Base-by-base conservation (phyloP, 2,113 vertebrate species). In the Jaculus jaculus region DNA sequence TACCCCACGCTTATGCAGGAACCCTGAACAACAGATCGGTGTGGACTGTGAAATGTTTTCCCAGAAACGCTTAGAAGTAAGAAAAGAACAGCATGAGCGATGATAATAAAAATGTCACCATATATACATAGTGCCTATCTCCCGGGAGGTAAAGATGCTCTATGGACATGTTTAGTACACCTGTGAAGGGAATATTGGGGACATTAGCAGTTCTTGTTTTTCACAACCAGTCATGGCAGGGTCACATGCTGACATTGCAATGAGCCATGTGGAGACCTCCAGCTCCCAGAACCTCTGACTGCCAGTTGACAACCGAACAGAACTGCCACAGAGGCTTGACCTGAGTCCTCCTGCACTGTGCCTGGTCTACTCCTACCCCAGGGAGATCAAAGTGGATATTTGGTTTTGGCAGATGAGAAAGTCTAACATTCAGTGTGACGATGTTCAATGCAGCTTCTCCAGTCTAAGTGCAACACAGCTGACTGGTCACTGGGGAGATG, bases 111-210 rank as follows among this genome's bases (percentile, higher is more conserved):
- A 98, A 96, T 4, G 68, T 94, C 51, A 92, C 80, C 68, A 65
- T 96, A 96, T 97, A 95, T 96, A 97, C 94, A 97, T 75, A 96
- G 96, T 96, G 96, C 96, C 96, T 96, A 94, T 97, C 93, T 96
- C 96, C 96, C 95, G 96, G 90, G 96, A 97, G 96, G 97, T 97
- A 97, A 95, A 84, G 88, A 96, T 84, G 86, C 51, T 92, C 92
- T 94, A 66, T 9, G 80, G 72, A 95, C 68, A 92, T 66, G 42
- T 83, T 86, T 60, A 86, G 47, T 54, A 79, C 89, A 51, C 79
- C 75, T 81, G 47, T 72, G 92, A 95, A 58, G 72, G 72, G 60
- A 91, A 20, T 34, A 85, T 24, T 78, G 47, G 79, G 51, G 85
- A 87, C 42, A 47, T 47, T n/a, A n/a, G n/a, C n/a, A 5, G 34